Evolutionary conservation across 2,113 vertebrate species (phyloP), one percentile per base, ranked within the genome.

Genomic region (Microtus ochrogaster): DNA sequence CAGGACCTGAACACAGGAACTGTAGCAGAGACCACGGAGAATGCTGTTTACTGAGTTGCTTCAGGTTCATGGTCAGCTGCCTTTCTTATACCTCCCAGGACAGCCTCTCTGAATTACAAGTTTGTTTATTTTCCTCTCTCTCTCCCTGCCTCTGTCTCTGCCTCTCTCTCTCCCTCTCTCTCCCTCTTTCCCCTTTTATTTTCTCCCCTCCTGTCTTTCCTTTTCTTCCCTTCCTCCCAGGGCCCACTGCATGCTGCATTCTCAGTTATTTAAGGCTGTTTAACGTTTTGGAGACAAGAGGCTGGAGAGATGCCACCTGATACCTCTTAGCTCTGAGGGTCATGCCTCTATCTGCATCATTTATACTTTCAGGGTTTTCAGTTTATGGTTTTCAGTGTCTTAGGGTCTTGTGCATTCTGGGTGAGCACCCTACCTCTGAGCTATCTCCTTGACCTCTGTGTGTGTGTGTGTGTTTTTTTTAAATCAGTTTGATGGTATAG

Each of bases 401-500:
- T 10, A 65, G 39, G 26, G 61, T 65, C 61, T 84, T 84, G 82
- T 84, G 26, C 24, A 65, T 65, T 10, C 61, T 84, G n/a, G 82
- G 61, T 26, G 44, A 47, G 26, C 39, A 44, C 26, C 11, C 26
- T 65, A 44, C 39, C 26, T 30, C 82, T 44, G 61, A 66, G 61
- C 24, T 63, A 33, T 44, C 82, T 65, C 8, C 82, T 26, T 65
- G 24, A 19, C 14, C 28, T 41, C 17, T 17, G 30, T 58, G 12
- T 61, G 22, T 82, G 58, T 85, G n/a, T n/a, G n/a, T n/a, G n/a
- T n/a, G n/a, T 81, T 91, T 44, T 84, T 76, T 44, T 6, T 1
- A 65, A 66, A 74, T 73, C 70, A 65, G 55, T 83, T 94, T 92
- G 79, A 93, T 94, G n/a, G 87, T 74, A 68, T 44, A 92, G 36